These are phyloP conservation scores for Zalophus californianus DNA, from an alignment of 2,797 vertebrate genomes.

Conservation along the genomic window DNA sequence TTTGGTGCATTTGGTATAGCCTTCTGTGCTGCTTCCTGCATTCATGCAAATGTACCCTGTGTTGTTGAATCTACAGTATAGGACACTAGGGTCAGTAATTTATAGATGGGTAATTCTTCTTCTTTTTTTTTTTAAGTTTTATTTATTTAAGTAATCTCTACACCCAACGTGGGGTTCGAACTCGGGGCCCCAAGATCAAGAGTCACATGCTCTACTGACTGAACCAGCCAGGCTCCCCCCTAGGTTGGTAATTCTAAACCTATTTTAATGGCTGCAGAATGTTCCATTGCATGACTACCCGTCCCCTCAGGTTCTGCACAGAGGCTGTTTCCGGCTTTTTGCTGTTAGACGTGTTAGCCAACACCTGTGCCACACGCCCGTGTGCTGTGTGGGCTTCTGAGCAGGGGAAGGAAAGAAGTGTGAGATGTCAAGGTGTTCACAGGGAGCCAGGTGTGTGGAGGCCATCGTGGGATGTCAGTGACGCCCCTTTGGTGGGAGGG, in stretches of 20 bases:
- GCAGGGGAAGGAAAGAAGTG: background rate
- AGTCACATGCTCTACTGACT: background rate
- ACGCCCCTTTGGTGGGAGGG: background rate
- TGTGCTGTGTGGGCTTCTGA: background rate
- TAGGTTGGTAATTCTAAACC: background rate
- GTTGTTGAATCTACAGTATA: background rate
- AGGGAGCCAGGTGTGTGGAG: background rate
- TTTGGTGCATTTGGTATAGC: no score
- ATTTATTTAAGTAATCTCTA: background rate
- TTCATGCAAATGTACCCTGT: background rate
- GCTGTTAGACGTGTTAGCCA: background rate
- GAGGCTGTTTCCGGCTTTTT: background rate
- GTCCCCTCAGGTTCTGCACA: background rate
- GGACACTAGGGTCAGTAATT: background rate
- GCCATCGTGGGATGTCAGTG: background rate
- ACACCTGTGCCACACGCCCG: background rate
- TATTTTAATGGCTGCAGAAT: background rate
- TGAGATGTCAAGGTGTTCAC: background rate
- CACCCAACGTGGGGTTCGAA: background rate
- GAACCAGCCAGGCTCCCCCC: background rate
- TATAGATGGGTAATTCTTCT: background rate
- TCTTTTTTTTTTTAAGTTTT: background rate
- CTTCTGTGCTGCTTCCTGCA: background rate
- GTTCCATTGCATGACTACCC: background rate
- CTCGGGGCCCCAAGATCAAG: background rate